Evolutionary conservation across 2,797 vertebrate genomes (phyloP), one percentile per base, ranked within the genome.

Genomic region (Falco columbarius): DNA sequence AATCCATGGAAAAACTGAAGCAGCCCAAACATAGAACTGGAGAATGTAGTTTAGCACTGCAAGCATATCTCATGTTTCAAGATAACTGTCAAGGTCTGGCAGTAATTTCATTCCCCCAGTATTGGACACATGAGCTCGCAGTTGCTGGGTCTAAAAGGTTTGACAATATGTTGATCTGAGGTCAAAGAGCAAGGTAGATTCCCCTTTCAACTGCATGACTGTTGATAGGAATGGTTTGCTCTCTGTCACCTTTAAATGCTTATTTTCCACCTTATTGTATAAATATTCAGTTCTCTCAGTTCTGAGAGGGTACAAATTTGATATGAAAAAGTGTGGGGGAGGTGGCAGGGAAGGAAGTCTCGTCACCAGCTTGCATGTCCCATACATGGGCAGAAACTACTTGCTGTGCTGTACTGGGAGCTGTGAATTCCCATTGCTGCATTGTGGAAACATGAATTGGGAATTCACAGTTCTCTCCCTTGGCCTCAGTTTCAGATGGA

Each of bases 181-280:
- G n/a, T 62, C 75, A 85, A 52, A 34, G n/a, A 66, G 5, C 21
- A 65, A 90, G 42, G 46, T 14, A 46, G 72, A 61, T 51, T 95
- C 17, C 27, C 14, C 44, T 81, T 29, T 16, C 30, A 81, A 0
- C 4, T 30, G 11, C 2, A 0, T 66, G 24, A n/a, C 15, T 79
- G 9, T 54, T 92, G n/a, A 47, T 59, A 36, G 23, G 51, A 76
- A n/a, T 30, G 5, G 30, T 80, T 87, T 70, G 12, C 27, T 83
- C 40, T 74, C 61, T 76, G 29, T 55, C 4, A 7, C 56, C 23
- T 92, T 89, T 58, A 55, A 82, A 54, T 70, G 32, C 40, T 66
- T 8, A 22, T 83, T 79, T 86, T 70, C 80, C 38, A 70, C 32
- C 7, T 81, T 76, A 22, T 51, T 79, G 4, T 62, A n/a, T 54